Evolutionary conservation across 2,888 invertebrate species (phyloP), one percentile per base, ranked within the genome.

Genomic region (Caenorhabditis drosophilae): DNA sequence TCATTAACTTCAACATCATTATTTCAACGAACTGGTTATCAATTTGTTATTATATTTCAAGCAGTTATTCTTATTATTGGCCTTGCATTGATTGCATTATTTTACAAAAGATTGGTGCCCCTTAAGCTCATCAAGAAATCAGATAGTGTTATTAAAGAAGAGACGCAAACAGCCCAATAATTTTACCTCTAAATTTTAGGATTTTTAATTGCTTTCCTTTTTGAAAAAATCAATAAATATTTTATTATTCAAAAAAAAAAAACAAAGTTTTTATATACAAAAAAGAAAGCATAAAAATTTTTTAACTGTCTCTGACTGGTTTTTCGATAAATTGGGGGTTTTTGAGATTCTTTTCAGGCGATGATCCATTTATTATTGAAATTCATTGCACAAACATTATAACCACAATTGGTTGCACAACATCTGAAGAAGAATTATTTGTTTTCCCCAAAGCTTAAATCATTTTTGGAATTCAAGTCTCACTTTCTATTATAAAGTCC

Each of bases 321-420:
- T n/a, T n/a, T n/a, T n/a, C n/a, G n/a, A n/a, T n/a, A n/a, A n/a
- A n/a, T n/a, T n/a, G n/a, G n/a, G n/a, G n/a, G n/a, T n/a, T n/a
- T n/a, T n/a, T n/a, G n/a, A n/a, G n/a, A n/a, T n/a, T n/a, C n/a
- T 9, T 31, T 41, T 66, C 55, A 73, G 26, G 73, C 70, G 40
- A 73, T 59, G 38, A 69, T 67, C 73, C 73, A 73, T 49, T 66
- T 67, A 40, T 66, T 63, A 49, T 67, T 64, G 56, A 67, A 71
- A 52, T 64, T 67, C 59, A 73, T 67, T 42, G 69, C 55, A 50
- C 73, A 73, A 25, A 62, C 54, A 42, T 70, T 73, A 53, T 73
- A 73, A 22, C 73, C 73, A 34, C 73, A 73, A 18, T 61, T 36
- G 2, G 73, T 73, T 16, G 68, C 58, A 34, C 73, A 73, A 55